phyloP scores from a whole-genome alignment of 1,140 invertebrate species.

The Rhyzopertha dominica region DNA sequence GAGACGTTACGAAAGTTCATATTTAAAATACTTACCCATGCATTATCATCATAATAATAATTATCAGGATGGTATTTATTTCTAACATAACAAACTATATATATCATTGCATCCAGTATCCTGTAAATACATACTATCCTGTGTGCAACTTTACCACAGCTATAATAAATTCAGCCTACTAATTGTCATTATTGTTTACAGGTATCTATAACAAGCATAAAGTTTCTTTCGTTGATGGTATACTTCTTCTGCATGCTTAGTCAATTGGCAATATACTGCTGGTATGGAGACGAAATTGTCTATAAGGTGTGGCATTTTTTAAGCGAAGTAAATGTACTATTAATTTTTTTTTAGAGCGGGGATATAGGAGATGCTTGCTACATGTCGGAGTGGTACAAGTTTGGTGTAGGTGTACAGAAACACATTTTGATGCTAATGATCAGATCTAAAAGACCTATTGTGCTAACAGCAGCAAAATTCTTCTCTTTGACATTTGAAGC shows the following conservation, averaged over 20 bases:
- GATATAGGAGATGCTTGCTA: slow-evolving; percentile 17
- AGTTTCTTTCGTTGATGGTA: not conserved
- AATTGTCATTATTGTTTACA: not conserved
- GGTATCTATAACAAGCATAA: slow-evolving; percentile 1
- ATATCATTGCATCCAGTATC: no score
- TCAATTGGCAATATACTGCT: not conserved
- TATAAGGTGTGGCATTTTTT: not conserved
- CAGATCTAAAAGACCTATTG: slow-evolving; percentile 11
- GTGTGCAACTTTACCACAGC: no score
- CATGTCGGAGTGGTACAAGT: slow-evolving; percentile 20
- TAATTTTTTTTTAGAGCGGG: slow-evolving; percentile 19
- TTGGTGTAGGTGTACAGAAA: slow-evolving; percentile 6
- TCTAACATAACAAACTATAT: no score
- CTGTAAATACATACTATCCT: no score
- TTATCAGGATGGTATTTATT: no score
- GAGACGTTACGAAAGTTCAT: no score
- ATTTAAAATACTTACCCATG: no score
- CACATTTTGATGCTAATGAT: slow-evolving; percentile 19
- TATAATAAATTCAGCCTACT: no score
- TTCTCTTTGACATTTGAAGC: slow-evolving; percentile 7
- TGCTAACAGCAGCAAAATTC: slow-evolving; percentile 19
- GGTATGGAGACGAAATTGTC: not conserved
- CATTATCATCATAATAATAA: no score
- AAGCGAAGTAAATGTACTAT: slow-evolving; percentile 2
- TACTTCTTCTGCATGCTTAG: slow-evolving; percentile 2